phyloP scores from a whole-genome alignment of 2,113 vertebrate genomes.

The Cyanoramphus novaezelandiae region DNA sequence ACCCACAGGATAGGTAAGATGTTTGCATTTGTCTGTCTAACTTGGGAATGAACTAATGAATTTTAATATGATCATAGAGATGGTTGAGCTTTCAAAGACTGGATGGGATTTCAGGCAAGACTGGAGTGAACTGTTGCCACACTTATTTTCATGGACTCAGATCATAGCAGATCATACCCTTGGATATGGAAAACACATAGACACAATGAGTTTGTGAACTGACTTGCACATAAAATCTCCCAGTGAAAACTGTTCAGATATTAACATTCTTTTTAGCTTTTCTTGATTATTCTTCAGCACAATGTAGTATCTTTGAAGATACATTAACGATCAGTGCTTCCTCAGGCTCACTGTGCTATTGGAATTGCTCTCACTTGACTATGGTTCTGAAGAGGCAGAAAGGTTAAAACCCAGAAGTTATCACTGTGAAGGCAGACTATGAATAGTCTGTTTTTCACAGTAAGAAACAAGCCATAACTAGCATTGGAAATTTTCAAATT shows the following conservation, averaged over 20 bases:
- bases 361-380: background rate
- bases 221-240: background rate
- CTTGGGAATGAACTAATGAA: background rate
- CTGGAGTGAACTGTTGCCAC: background rate
- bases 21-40: background rate
- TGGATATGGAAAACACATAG: background rate
- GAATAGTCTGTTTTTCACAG: background rate
- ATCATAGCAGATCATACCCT: background rate
- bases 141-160: background rate
- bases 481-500: background rate
- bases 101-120: background rate
- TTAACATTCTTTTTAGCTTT: background rate
- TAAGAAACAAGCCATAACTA: background rate
- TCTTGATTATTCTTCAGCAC: background rate
- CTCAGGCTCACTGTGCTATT: background rate
- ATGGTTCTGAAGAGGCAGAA: background rate
- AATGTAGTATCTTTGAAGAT: background rate
- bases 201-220: background rate
- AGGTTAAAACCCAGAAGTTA: background rate
- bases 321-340: background rate
- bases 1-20: background rate
- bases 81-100: background rate
- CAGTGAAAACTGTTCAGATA: background rate
- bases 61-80: background rate
- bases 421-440: background rate